Evolutionary conservation across 2,888 invertebrate species (phyloP).

Genomic region (Microchrysa polita): DNA sequence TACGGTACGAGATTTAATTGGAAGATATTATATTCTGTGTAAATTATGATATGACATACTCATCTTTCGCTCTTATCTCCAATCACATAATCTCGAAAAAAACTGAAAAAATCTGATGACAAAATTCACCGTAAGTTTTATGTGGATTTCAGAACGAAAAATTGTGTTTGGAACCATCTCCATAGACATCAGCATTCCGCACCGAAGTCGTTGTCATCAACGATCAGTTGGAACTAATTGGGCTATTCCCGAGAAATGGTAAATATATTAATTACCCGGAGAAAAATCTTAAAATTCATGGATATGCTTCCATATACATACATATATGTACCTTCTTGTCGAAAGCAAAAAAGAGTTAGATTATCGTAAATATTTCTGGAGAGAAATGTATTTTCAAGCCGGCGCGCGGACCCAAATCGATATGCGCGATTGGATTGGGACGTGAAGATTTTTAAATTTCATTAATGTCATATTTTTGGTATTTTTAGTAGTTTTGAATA

Average conservation of each 20-base stretch:
- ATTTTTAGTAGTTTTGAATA: background rate
- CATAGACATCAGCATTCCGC: too few relatives aligned
- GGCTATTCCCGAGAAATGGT: background rate
- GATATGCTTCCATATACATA: too few relatives aligned
- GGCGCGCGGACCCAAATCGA: too few relatives aligned
- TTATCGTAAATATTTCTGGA: too few relatives aligned
- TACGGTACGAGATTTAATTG: too few relatives aligned
- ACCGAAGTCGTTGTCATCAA: too few relatives aligned
- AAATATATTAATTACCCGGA: too few relatives aligned
- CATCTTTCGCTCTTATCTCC: background rate
- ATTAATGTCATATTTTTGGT: constrained; percentile 14
- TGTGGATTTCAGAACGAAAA: background rate
- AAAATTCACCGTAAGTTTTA: constrained; percentile 10
- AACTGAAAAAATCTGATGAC: background rate
- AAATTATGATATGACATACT: background rate
- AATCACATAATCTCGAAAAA: background rate
- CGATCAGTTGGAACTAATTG: constrained; percentile 18
- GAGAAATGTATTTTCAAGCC: too few relatives aligned
- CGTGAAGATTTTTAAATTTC: constrained; percentile 22
- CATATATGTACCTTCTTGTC: background rate
- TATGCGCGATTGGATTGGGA: too few relatives aligned
- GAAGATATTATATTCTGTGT: background rate
- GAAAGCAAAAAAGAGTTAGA: background rate
- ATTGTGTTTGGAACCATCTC: background rate
- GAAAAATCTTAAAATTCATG: too few relatives aligned